A percentile compares a stretch with the other conserved stretches of the same genome.
Evolutionary conservation across 2,797 vertebrate genomes (phyloP).

Genomic region (Champsocephalus gunnari): DNA sequence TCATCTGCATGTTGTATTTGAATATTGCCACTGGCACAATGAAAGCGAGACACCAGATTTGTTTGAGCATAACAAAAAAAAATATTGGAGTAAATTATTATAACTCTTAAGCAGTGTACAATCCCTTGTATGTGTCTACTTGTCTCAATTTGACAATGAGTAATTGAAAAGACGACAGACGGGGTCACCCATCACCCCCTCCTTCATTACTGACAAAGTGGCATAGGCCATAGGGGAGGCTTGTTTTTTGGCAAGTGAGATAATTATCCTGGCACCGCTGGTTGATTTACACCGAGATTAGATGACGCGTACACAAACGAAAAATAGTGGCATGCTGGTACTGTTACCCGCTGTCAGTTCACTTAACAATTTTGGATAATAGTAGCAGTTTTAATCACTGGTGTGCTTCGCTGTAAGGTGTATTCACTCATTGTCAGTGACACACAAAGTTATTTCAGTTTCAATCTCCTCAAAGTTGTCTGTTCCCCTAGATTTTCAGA

Average conservation of each 20-base stretch:
- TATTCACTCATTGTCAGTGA: constrained; percentile 11
- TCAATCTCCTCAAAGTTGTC: not conserved
- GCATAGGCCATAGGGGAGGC: not conserved
- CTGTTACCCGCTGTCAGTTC: constrained; percentile 20
- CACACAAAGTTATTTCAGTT: constrained; percentile 6
- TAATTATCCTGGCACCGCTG: constrained; percentile 26
- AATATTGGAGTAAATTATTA: constrained; percentile 19
- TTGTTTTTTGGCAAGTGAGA: constrained; percentile 26
- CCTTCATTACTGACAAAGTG: constrained; percentile 42
- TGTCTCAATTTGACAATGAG: constrained; percentile 26
- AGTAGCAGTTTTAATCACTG: constrained; percentile 4
- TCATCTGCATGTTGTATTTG: constrained; percentile 42
- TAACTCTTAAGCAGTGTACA: constrained; percentile 8
- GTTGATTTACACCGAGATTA: constrained; percentile 20
- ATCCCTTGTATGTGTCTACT: constrained; percentile 16
- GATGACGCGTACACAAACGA: constrained; percentile 15
- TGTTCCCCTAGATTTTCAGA: not conserved
- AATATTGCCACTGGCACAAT: constrained; percentile 36
- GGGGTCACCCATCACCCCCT: constrained; percentile 27
- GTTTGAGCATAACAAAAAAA: constrained; percentile 5
- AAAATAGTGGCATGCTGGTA: constrained; percentile 1
- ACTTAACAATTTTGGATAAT: not conserved
- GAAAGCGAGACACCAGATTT: constrained; percentile 27
- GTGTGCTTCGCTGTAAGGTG: constrained; percentile 21
- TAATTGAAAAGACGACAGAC: constrained; percentile 34